Evolutionary conservation across 2,888 invertebrate species (phyloP).

Genomic region (Strigamia transsilvanica): DNA sequence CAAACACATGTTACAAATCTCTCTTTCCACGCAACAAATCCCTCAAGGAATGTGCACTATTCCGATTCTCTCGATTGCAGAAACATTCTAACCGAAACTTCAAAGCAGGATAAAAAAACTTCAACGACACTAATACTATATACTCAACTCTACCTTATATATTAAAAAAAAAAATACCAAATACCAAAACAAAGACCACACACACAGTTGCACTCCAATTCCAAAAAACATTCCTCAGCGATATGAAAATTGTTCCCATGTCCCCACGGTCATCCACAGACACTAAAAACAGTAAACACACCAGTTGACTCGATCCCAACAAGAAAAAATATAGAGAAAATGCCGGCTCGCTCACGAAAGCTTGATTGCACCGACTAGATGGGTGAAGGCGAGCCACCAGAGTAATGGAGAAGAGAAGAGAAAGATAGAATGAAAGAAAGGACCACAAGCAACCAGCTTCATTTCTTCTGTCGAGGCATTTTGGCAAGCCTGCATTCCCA

Average conservation of each 20-base stretch:
- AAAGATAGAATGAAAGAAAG: background rate
- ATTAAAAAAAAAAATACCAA: too few species aligned
- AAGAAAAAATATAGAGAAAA: background rate
- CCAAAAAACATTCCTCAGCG: constrained; percentile 1
- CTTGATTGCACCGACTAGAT: constrained; percentile 26
- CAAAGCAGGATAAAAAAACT: constrained; percentile 24
- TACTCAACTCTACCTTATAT: background rate
- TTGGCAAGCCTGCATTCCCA: constrained; percentile 35
- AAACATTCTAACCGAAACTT: constrained; percentile 4
- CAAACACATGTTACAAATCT: constrained; percentile 22
- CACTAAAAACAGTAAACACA: constrained; percentile 35
- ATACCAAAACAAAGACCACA: background rate
- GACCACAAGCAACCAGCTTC: constrained; percentile 9
- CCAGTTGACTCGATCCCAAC: background rate
- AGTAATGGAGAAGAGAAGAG: background rate
- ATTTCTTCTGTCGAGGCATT: constrained; percentile 26
- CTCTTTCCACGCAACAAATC: constrained; percentile 27
- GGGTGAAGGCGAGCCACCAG: constrained; percentile 18
- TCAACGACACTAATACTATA: background rate
- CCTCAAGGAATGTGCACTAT: background rate
- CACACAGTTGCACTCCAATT: background rate
- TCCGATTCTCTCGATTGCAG: background rate
- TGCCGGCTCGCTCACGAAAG: background rate
- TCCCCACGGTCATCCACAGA: background rate
- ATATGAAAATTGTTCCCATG: constrained; percentile 28